phyloP scores from a whole-genome alignment of 2,113 vertebrate species.

The Raja brachyura region DNA sequence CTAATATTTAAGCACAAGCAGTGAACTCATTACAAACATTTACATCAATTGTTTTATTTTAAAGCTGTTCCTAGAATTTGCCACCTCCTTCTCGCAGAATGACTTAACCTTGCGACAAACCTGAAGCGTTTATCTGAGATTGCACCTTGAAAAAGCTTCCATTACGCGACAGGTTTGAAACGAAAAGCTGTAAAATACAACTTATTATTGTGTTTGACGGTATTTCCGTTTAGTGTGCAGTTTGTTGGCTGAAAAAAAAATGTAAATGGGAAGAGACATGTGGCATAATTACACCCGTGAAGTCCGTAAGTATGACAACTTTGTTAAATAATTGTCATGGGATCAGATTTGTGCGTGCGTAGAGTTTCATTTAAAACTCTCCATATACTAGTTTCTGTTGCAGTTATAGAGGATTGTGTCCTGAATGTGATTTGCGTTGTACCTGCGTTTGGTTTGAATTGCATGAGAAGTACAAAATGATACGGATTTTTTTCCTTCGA shows the following conservation, averaged over 20 bases:
- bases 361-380: neutral
- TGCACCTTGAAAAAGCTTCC: neutral
- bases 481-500: neutral
- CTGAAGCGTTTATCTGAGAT: neutral
- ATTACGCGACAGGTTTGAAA: neutral
- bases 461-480: neutral
- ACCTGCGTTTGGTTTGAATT: neutral
- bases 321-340: slow-evolving; percentile 8
- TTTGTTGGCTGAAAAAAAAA: slow-evolving; percentile 35
- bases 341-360: neutral
- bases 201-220: slow-evolving; percentile 20
- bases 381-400: neutral
- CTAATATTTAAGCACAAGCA: neutral
- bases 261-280: slow-evolving; percentile 34
- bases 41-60: neutral
- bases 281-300: slow-evolving; percentile 27
- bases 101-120: neutral
- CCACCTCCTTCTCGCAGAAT: neutral
- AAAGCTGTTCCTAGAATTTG: neutral
- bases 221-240: slow-evolving; percentile 28
- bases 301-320: slow-evolving; percentile 28
- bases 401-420: neutral
- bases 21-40: neutral
- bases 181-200: neutral
- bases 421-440: neutral